These are phyloP conservation scores for Brachynemurus nebulosus DNA, from an alignment of 2,888 invertebrate genomes.

Conservation along the genomic window DNA sequence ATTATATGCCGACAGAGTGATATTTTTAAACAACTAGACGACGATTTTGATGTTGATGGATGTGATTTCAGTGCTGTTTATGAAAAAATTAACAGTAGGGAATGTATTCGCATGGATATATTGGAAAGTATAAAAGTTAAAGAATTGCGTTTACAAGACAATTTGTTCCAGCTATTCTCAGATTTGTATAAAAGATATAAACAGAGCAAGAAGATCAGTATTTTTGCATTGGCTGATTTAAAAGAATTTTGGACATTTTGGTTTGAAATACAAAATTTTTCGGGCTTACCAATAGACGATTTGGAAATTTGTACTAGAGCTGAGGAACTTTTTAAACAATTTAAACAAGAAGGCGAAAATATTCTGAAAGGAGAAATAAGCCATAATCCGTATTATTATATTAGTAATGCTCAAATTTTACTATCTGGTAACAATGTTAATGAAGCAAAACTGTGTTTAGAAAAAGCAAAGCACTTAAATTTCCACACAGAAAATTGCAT, in stretches of 20 bases:
- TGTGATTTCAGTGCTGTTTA: background rate
- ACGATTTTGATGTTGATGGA: background rate
- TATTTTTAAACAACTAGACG: too few relatives aligned
- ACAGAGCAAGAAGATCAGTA: background rate
- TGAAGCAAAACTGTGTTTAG: background rate
- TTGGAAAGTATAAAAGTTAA: background rate
- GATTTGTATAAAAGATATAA: background rate
- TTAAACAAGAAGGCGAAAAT: background rate
- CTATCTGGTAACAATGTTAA: background rate
- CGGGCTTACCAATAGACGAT: background rate
- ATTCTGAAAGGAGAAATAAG: background rate
- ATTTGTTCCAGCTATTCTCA: background rate
- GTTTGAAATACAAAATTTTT: background rate
- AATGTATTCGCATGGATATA: background rate
- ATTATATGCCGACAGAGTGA: too few relatives aligned
- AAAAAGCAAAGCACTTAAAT: too few relatives aligned
- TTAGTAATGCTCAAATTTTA: background rate
- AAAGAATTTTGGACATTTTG: background rate
- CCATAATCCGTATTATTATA: conserved; percentile 1
- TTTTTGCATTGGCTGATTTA: background rate
- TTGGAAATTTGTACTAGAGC: background rate
- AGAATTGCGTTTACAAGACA: background rate
- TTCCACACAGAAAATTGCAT: background rate
- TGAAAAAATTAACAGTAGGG: background rate
- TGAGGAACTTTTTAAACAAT: background rate